Evolutionary conservation across 1,140 invertebrate species (phyloP), one percentile per base, ranked within the genome.

Genomic region (Zophobas morio): DNA sequence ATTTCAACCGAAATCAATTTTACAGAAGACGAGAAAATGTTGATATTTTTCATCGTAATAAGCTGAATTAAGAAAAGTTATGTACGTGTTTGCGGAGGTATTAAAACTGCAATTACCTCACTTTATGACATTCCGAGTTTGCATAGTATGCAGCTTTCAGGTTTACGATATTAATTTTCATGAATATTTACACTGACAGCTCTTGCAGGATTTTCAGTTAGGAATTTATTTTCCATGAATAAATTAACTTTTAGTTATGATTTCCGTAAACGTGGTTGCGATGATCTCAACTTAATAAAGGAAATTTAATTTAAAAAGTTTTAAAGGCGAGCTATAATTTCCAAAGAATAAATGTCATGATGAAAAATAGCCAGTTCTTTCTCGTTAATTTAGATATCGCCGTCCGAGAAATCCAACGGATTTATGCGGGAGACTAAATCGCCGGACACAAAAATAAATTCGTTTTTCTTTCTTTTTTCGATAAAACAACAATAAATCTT

Each of bases 401-500:
- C 42, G 8, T 39, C 49, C 20, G 49, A 20, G 20, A 20, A 20
- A 20, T 20, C 20, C 2, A 53, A 53, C 5, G 2, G 2, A 70
- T 63, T 33, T 36, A 63, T 70, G 36, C 40, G 37, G 33, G 60
- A 70, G 1, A 37, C 4, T 49, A 3, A 72, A 72, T 49, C 70
- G 42, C 2, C 36, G 20, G 32, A 20, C 70, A 49, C 20, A 73
- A 51, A 72, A 51, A 72, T 54, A n/a, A 32, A 49, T 73, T 37
- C 70, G 35, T 72, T 42, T 35, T 71, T 47, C 35, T 53, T 66
- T 39, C 36, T 57, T 33, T 37, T 60, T 74, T 56, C 72, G 72
- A 74, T 74, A 74, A 74, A 74, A 74, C 37, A 39, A 40, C 56
- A 46, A 74, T 74, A 74, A 74, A 74, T 74, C 72, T 74, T 74